phyloP scores from a whole-genome alignment of 2,888 invertebrate genomes.

The Sipha maydis region DNA sequence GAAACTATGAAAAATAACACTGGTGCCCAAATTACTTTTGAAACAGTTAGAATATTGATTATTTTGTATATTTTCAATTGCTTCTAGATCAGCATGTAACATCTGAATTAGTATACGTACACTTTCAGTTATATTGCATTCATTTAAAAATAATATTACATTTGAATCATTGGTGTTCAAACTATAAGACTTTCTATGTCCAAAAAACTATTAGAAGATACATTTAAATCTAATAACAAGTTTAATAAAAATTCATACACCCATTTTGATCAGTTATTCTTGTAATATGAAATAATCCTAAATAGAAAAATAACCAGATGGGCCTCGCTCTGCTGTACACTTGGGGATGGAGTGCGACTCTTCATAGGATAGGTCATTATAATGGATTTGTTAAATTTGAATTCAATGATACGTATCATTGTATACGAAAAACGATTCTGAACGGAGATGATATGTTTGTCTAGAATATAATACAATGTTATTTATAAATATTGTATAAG shows the following conservation, averaged over 20 bases:
- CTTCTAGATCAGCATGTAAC: neutral
- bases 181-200: slow-evolving; percentile 32
- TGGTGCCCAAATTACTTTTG: slow-evolving; percentile 34
- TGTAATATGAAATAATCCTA: too few species aligned
- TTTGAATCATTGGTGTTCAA: slow-evolving; percentile 34
- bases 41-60: slow-evolving; percentile 27
- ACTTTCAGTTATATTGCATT: slow-evolving; percentile 1
- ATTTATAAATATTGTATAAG: too few species aligned
- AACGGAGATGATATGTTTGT: too few species aligned
- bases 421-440: too few species aligned
- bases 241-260: neutral
- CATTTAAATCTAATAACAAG: slow-evolving; percentile 47
- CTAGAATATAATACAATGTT: too few species aligned
- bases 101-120: slow-evolving; percentile 20
- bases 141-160: slow-evolving; percentile 41
- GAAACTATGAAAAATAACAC: slow-evolving; percentile 55
- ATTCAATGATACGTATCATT: too few species aligned
- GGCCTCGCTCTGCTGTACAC: too few species aligned
- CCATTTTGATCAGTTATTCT: too few species aligned
- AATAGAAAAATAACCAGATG: too few species aligned
- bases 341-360: too few species aligned
- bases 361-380: too few species aligned
- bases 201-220: slow-evolving; percentile 22
- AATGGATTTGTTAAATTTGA: too few species aligned
- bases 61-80: neutral